phyloP scores from a whole-genome alignment of 1,140 invertebrate species.

The Dufourea novaeangliae region DNA sequence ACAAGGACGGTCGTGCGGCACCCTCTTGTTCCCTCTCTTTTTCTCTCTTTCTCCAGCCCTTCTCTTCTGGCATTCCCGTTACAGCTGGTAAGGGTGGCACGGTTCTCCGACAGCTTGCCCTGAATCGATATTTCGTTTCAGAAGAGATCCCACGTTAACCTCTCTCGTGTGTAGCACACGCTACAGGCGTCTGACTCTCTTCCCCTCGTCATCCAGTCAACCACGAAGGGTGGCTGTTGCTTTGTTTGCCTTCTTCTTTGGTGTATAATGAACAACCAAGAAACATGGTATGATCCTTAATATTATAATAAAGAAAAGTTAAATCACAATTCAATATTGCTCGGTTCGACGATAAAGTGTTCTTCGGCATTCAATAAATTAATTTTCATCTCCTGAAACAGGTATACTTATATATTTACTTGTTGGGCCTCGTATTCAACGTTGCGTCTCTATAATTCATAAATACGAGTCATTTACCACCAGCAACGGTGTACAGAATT shows the following conservation, averaged over 20 bases:
- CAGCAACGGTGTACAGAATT: no score
- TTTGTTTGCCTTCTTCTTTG: background rate
- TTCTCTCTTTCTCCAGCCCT: slow-evolving; percentile 16
- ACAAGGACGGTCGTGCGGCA: slow-evolving; percentile 24
- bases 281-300: no score
- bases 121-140: slow-evolving; percentile 44
- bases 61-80: slow-evolving; percentile 3
- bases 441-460: no score
- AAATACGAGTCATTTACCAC: no score
- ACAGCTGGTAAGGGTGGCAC: slow-evolving; percentile 35
- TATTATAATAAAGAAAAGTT: no score
- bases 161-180: slow-evolving; percentile 19
- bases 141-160: slow-evolving; percentile 45
- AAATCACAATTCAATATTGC: no score
- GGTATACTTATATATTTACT: no score
- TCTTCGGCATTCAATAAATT: no score
- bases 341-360: no score
- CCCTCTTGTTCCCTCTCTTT: no score
- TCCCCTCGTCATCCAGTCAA: slow-evolving; percentile 32
- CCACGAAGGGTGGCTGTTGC: background rate
- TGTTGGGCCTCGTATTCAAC: background rate
- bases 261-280: background rate
- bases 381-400: no score
- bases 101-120: slow-evolving; percentile 12
- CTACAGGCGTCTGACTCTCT: slow-evolving; percentile 23